Evolutionary conservation across 2,113 vertebrate species (phyloP).

Genomic region (Peromyscus leucopus): DNA sequence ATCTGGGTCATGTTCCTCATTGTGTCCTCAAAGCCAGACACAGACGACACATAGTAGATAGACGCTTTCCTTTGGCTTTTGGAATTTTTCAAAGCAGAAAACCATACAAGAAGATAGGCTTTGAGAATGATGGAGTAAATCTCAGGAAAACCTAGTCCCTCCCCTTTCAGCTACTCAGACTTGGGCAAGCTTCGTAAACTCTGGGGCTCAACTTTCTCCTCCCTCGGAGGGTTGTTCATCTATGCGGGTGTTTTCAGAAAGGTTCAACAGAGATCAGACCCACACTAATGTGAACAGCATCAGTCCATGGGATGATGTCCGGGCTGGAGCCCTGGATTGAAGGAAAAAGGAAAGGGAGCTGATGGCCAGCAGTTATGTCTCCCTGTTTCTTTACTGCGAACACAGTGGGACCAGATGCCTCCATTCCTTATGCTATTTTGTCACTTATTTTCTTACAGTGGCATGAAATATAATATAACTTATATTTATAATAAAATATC

Average conservation of each 20-base stretch:
- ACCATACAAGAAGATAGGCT: background rate
- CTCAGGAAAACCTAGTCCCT: background rate
- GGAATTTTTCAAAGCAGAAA: background rate
- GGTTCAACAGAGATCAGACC: background rate
- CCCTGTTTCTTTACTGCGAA: background rate
- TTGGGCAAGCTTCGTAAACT: background rate
- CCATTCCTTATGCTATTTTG: background rate
- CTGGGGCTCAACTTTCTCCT: background rate
- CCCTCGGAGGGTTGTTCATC: background rate
- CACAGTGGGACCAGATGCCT: background rate
- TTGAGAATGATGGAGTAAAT: background rate
- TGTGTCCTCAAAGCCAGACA: background rate
- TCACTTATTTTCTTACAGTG: background rate
- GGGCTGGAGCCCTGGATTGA: background rate
- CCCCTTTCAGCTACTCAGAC: background rate
- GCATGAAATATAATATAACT: no score
- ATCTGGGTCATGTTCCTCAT: background rate
- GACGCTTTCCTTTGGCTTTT: background rate
- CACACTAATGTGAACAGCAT: background rate
- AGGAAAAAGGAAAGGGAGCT: background rate
- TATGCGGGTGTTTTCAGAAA: background rate
- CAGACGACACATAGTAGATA: background rate
- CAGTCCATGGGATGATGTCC: no score
- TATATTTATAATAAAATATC: no score
- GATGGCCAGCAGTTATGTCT: background rate